Conservation (phyloP, 2,113 vertebrate genomes). For the Lanius collurio region DNA sequence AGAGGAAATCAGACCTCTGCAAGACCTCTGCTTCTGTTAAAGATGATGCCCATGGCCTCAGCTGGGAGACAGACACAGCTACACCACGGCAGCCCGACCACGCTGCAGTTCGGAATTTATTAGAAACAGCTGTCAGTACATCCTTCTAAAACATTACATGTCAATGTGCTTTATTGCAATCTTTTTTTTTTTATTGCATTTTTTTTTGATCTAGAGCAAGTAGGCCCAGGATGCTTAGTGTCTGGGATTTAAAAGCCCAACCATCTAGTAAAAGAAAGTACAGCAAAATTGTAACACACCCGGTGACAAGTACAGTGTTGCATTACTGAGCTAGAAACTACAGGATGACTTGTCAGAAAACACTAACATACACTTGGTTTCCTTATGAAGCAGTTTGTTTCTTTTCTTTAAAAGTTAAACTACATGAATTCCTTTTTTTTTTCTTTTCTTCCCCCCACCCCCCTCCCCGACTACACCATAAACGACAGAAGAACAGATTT, state of each 20-base stretch:
- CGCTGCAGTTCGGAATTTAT: slow-evolving; percentile 62
- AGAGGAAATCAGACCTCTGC: neutral
- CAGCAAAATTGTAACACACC: slow-evolving; percentile 76
- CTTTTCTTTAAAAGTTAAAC: slow-evolving; percentile 72
- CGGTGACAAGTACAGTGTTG: slow-evolving; percentile 80
- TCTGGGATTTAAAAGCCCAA: slow-evolving; percentile 77
- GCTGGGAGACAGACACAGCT: slow-evolving; percentile 28
- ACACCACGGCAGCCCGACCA: slow-evolving; percentile 20
- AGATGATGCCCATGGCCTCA: neutral
- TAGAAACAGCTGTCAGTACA: slow-evolving; percentile 72
- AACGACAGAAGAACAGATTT: slow-evolving; percentile 79
- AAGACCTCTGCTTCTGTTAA: neutral
- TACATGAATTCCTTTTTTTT: slow-evolving; percentile 71
- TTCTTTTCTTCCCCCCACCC: neutral
- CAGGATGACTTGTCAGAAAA: slow-evolving; percentile 74
- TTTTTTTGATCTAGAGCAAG: slow-evolving; percentile 75
- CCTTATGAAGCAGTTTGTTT: slow-evolving; percentile 77
- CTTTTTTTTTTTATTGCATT: slow-evolving; percentile 77
- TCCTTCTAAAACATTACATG: slow-evolving; percentile 72
- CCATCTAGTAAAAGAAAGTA: slow-evolving; percentile 74
- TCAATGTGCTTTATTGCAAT: slow-evolving; percentile 76
- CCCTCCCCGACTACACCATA: slow-evolving; percentile 72
- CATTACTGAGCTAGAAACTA: slow-evolving; percentile 81
- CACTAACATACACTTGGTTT: slow-evolving; percentile 79
- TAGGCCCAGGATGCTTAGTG: slow-evolving; percentile 77